phyloP scores from a whole-genome alignment of 1,140 invertebrate genomes.

The Tetragonula clypearis region DNA sequence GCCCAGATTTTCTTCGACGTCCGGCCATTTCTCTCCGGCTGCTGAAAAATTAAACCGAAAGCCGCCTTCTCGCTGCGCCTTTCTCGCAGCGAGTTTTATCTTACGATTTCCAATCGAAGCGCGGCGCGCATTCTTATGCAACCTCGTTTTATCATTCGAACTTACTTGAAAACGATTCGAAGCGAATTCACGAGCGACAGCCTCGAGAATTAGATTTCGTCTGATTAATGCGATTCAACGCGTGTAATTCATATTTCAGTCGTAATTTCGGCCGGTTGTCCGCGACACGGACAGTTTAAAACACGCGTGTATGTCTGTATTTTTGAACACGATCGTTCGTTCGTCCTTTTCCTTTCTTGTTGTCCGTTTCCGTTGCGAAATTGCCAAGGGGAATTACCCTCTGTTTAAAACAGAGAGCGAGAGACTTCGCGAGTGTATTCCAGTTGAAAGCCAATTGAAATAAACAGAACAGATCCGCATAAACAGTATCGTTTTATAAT shows the following conservation, averaged over 20 bases:
- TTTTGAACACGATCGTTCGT: no score
- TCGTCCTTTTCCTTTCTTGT: no score
- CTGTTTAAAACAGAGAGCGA: background rate
- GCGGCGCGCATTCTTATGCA: background rate
- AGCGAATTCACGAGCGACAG: background rate
- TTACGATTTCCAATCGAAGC: background rate
- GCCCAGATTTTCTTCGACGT: slow-evolving; percentile 27
- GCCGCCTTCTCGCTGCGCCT: background rate
- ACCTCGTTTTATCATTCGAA: background rate
- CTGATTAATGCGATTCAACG: background rate
- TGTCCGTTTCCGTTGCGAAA: background rate
- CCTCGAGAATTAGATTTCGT: background rate
- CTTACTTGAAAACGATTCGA: background rate
- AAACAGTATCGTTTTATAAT: background rate
- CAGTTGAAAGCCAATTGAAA: background rate
- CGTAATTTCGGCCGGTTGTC: background rate
- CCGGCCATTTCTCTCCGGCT: background rate
- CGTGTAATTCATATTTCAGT: background rate
- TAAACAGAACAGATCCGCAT: background rate
- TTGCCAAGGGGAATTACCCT: background rate
- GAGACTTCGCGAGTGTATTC: background rate
- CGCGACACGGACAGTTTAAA: no score
- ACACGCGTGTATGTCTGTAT: no score
- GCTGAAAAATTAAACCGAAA: slow-evolving; percentile 26
- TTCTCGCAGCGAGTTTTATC: background rate